Base-by-base conservation (phyloP, 2,888 invertebrate genomes). In the Papilio elwesi region DNA sequence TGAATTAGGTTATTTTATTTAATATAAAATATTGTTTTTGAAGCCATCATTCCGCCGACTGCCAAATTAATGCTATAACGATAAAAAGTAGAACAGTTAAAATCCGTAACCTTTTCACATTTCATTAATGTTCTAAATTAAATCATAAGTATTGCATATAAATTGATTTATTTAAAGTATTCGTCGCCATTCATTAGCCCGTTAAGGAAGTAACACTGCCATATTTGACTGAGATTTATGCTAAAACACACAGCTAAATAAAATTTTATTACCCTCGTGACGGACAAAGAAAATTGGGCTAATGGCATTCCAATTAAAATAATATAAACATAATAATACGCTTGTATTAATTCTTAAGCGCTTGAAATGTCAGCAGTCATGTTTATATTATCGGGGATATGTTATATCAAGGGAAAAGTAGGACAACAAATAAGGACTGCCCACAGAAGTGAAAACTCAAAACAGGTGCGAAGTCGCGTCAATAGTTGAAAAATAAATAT, bases 111-210 rank as follows among this genome's bases (percentile, higher is more conserved):
- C 43, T 62, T 62, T n/a, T 15, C 13, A 15, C 16, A 26, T 10
- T 38, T 52, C 38, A 66, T 66, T 38, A 36, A 70, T 65, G 43
- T 57, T 36, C 70, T 15, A 59, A 71, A 52, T 12, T 26, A 43
- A 43, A 51, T 59, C 57, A 10, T 3, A 52, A 49, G 16, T 66
- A 57, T 16, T 13, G 57, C 66, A 52, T 66, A 71, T 71, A 52
- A n/a, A 57, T 71, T 66, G 13, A 71, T 71, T 59, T 66, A 71
- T 66, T 71, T 66, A 66, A 66, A 66, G 43, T 57, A 71, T 66
- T 49, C 51, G 49, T 66, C 57, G 57, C 65, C n/a, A n/a, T 26
- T 26, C 55, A 51, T 51, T 43, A 38, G 36, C 64, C 66, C 51
- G 65, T 36, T 47, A 65, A 65, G 16, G 70, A 70, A 64, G 36